phyloP scores from a whole-genome alignment of 2,113 vertebrate species.

The Alexandromys fortis region DNA sequence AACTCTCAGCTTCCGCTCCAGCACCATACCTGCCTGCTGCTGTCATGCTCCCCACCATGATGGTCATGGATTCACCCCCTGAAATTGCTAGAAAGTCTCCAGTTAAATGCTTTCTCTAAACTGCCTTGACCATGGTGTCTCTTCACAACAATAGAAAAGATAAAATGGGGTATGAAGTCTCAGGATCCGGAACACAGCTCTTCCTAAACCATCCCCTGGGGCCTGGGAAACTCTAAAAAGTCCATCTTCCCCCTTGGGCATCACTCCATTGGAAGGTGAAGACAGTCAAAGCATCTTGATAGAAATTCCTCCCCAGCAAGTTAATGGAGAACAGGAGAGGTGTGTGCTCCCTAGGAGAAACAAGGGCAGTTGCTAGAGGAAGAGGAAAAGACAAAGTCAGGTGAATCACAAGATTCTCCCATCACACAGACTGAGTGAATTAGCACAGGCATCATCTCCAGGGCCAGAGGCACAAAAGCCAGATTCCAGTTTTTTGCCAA shows the following conservation, averaged over 20 bases:
- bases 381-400: neutral
- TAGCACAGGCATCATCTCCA: fast-evolving
- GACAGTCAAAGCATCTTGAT: neutral
- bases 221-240: neutral
- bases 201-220: neutral
- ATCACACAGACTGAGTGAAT: neutral
- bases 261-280: neutral
- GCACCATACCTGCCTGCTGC: neutral
- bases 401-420: neutral
- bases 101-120: neutral
- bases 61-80: neutral
- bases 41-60: neutral
- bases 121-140: neutral
- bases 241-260: neutral
- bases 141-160: neutral
- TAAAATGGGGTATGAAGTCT: neutral
- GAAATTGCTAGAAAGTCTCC: neutral
- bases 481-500: neutral
- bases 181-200: neutral
- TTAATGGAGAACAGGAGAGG: fast-evolving
- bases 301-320: neutral
- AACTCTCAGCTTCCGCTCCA: neutral
- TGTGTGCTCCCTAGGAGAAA: neutral
- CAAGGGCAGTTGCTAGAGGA: neutral
- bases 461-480: neutral